phyloP scores from a whole-genome alignment of 2,888 invertebrate species.

The Aphidoletes aphidimyza region DNA sequence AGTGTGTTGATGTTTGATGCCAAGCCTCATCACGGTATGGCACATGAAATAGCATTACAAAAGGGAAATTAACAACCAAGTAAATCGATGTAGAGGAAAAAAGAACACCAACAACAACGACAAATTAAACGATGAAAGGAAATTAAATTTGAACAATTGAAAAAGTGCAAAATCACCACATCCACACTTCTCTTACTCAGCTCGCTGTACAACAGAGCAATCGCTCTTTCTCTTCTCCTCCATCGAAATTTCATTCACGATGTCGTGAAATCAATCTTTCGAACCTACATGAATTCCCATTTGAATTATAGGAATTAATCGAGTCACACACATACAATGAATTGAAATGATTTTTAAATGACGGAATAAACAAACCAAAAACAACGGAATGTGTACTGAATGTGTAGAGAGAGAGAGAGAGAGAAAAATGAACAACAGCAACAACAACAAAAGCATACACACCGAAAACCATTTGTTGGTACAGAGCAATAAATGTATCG shows the following conservation, averaged over 20 bases:
- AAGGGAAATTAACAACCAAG: too few relatives aligned
- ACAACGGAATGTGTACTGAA: not conserved
- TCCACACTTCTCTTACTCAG: not conserved
- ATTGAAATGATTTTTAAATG: constrained; percentile 12
- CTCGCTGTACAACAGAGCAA: too few relatives aligned
- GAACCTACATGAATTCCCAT: constrained; percentile 10
- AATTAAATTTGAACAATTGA: not conserved
- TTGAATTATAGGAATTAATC: not conserved
- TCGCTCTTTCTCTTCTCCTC: not conserved
- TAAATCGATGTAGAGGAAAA: not conserved
- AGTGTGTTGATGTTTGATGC: not conserved
- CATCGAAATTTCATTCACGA: not conserved
- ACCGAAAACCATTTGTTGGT: too few relatives aligned
- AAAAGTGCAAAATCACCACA: constrained; percentile 24
- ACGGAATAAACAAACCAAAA: constrained; percentile 12
- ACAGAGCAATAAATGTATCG: too few relatives aligned
- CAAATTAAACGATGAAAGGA: constrained; percentile 26
- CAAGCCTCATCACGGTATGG: constrained; percentile 25
- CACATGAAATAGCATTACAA: too few relatives aligned
- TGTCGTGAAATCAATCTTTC: constrained; percentile 24
- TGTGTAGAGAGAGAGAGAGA: not conserved
- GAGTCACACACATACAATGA: constrained; percentile 43
- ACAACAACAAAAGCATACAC: too few relatives aligned
- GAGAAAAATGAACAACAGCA: not conserved
- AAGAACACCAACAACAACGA: too few relatives aligned